Evolutionary conservation across 2,888 invertebrate species (phyloP).

Genomic region (Pristionchus japonicus): DNA sequence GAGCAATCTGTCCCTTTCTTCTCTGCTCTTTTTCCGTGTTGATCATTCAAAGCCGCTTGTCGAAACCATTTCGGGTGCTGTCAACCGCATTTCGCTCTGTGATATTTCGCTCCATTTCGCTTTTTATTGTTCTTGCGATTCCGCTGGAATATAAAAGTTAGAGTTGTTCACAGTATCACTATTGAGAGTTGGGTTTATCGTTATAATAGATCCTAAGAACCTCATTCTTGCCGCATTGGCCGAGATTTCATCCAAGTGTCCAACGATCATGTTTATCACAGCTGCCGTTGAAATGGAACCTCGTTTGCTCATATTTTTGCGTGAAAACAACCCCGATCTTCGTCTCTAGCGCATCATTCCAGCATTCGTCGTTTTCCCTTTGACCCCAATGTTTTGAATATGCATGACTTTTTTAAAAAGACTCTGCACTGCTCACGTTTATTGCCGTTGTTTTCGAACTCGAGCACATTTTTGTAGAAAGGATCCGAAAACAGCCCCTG

Average conservation of each 20-base stretch:
- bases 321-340: background rate
- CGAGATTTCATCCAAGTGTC: too few relatives aligned
- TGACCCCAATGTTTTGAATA: too few relatives aligned
- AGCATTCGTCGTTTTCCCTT: background rate
- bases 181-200: too few relatives aligned
- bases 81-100: background rate
- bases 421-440: too few relatives aligned
- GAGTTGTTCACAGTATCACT: too few relatives aligned
- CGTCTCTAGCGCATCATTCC: background rate
- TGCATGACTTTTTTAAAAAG: too few relatives aligned
- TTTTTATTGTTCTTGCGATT: background rate
- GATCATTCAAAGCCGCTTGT: constrained; percentile 36
- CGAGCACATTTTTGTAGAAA: too few relatives aligned
- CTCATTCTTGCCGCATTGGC: too few relatives aligned
- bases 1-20: background rate
- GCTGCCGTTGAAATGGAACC: background rate
- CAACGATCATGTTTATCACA: background rate
- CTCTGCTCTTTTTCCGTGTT: background rate
- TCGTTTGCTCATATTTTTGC: background rate
- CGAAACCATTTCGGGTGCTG: constrained; percentile 1
- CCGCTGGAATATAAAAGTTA: background rate
- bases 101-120: background rate
- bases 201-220: background rate
- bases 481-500: too few relatives aligned
- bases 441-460: too few relatives aligned